Conservation (phyloP, 1,140 invertebrate species). For the Aphis gossypii region DNA sequence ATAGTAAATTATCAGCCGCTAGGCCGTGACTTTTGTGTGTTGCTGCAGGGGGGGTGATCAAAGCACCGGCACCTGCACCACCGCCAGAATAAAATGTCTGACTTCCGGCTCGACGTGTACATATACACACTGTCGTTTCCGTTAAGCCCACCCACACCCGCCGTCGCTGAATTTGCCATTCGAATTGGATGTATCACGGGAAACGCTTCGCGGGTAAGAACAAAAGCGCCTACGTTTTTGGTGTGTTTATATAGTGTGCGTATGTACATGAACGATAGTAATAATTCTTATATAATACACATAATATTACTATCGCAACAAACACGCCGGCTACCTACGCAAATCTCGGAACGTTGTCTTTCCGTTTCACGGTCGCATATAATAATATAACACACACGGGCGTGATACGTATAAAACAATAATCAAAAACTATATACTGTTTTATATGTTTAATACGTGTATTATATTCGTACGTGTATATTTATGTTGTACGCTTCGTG, state of each 20-base stretch:
- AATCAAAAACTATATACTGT: not conserved
- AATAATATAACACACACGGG: not conserved
- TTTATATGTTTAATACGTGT: not conserved
- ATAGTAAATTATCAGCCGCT: not conserved
- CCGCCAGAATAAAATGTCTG: conserved; percentile 25
- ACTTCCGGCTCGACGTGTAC: conserved; percentile 25
- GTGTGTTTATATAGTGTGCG: not conserved
- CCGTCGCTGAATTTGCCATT: not conserved
- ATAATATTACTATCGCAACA: not conserved
- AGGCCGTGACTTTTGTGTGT: not conserved
- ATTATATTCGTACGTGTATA: not conserved
- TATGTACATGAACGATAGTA: not conserved
- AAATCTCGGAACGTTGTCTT: not conserved
- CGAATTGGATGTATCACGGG: not conserved
- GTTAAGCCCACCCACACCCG: not conserved
- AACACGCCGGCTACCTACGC: not conserved
- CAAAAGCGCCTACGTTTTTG: conserved; percentile 5
- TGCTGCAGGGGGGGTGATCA: not conserved
- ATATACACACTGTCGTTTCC: not conserved
- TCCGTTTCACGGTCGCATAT: not conserved
- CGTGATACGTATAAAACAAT: not conserved
- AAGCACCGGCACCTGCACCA: not conserved
- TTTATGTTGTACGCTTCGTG: not conserved
- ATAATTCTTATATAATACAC: not conserved
- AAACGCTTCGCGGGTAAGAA: not conserved